Conservation (phyloP, 2,113 vertebrate genomes). For the Amazona guildingii region DNA sequence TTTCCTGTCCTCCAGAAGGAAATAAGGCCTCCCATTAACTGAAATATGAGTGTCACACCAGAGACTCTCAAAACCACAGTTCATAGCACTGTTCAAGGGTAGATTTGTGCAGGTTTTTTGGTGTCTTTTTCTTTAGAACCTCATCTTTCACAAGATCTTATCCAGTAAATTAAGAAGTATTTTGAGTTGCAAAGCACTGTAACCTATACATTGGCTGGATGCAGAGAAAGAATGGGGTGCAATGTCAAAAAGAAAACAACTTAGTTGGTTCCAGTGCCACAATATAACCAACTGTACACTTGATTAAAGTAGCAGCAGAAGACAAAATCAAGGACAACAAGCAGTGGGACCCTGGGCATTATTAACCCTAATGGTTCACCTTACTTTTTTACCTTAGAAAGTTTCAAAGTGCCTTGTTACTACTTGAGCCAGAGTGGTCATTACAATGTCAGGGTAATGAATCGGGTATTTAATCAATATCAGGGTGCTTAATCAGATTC, state of each 20-base stretch:
- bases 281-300: neutral
- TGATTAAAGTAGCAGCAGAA: neutral
- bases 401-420: neutral
- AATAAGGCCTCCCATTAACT: conserved; percentile 5
- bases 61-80: neutral
- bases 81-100: neutral
- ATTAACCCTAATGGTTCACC: neutral
- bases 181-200: neutral
- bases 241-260: neutral
- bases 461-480: neutral
- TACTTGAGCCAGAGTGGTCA: neutral
- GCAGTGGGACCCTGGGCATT: neutral
- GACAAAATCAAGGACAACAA: neutral
- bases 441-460: neutral
- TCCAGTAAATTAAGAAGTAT: neutral
- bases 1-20: neutral
- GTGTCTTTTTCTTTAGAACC: neutral
- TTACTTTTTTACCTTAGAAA: neutral
- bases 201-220: neutral
- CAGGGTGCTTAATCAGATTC: neutral
- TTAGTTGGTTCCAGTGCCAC: neutral
- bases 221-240: neutral
- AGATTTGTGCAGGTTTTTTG: neutral
- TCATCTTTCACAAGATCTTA: neutral
- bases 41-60: neutral